Percentiles rank a stretch among this genome's conserved stretches.
Conservation (phyloP, 1,140 invertebrate genomes). For the Scaptomyza graminum region DNA sequence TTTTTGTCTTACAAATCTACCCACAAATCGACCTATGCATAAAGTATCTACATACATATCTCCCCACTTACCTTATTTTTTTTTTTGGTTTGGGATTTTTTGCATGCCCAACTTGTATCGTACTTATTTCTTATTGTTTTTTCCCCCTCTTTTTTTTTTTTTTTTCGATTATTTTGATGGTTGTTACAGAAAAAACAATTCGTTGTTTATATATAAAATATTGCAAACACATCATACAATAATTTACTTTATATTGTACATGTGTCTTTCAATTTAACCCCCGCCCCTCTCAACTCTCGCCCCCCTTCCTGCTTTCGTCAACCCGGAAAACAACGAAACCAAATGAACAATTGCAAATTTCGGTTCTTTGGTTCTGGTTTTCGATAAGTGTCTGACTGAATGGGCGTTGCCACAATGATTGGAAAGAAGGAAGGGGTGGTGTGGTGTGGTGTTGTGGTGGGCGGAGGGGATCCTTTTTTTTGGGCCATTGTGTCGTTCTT, state of each 20-base stretch:
- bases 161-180: conserved; percentile 38
- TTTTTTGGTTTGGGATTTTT: conserved; percentile 23
- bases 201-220: conserved; percentile 62
- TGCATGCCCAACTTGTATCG: conserved; percentile 32
- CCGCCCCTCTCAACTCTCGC: not conserved
- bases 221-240: conserved; percentile 68
- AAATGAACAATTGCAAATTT: conserved; percentile 61
- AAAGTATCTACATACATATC: conserved; percentile 8
- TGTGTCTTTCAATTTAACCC: conserved; percentile 27
- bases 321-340: conserved; percentile 50
- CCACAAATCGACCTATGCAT: conserved; percentile 28
- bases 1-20: conserved; percentile 32
- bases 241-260: conserved; percentile 59
- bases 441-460: too few species aligned
- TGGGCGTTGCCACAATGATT: conserved; percentile 32
- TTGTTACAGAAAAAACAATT: conserved; percentile 52
- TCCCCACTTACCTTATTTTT: not conserved
- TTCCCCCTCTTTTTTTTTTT: conserved; percentile 13
- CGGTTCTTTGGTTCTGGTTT: conserved; percentile 28
- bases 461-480: not conserved
- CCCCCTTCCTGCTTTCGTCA: conserved; percentile 11
- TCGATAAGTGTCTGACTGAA: conserved; percentile 33
- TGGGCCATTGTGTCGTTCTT: conserved; percentile 28
- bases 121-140: conserved; percentile 28
- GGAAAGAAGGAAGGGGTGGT: not conserved